Conservation (phyloP, 2,113 vertebrate species). For the Canis aureus region DNA sequence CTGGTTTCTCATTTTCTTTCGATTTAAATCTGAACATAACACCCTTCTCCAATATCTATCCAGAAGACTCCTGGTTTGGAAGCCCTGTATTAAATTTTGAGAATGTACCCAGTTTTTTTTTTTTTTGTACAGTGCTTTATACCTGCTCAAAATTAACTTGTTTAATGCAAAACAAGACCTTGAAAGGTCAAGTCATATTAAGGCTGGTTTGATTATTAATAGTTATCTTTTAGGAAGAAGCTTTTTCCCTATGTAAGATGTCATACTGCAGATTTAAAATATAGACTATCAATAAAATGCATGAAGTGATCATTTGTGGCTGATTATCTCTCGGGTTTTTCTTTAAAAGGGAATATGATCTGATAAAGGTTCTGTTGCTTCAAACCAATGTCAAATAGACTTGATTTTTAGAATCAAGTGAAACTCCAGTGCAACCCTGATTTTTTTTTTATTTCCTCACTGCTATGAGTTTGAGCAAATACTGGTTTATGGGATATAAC, state of each 20-base stretch:
- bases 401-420: conserved; percentile 55
- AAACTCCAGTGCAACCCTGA: not conserved
- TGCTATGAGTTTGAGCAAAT: not conserved
- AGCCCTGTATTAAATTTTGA: conserved; percentile 84
- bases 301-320: conserved; percentile 88
- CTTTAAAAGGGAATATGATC: conserved; percentile 53
- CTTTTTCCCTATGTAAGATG: conserved; percentile 89
- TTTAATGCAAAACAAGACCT: conserved; percentile 83
- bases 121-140: conserved; percentile 83
- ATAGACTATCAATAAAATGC: conserved; percentile 90
- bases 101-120: conserved; percentile 82
- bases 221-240: conserved; percentile 86
- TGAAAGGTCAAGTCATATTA: conserved; percentile 77
- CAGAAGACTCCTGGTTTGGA: conserved; percentile 82
- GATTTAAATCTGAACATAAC: conserved; percentile 62
- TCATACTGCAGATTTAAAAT: conserved; percentile 86
- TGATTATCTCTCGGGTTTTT: conserved; percentile 84
- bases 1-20: conserved; percentile 75
- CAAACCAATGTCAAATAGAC: not conserved
- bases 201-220: conserved; percentile 82
- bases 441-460: conserved; percentile 72
- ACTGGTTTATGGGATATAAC: conserved; percentile 48
- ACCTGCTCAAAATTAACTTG: conserved; percentile 83
- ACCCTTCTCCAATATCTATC: conserved; percentile 53
- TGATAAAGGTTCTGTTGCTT: conserved; percentile 57